Percentiles rank a stretch among this genome's conserved stretches.
phyloP scores from a whole-genome alignment of 2,888 invertebrate genomes.

The Mythimna albipuncta region DNA sequence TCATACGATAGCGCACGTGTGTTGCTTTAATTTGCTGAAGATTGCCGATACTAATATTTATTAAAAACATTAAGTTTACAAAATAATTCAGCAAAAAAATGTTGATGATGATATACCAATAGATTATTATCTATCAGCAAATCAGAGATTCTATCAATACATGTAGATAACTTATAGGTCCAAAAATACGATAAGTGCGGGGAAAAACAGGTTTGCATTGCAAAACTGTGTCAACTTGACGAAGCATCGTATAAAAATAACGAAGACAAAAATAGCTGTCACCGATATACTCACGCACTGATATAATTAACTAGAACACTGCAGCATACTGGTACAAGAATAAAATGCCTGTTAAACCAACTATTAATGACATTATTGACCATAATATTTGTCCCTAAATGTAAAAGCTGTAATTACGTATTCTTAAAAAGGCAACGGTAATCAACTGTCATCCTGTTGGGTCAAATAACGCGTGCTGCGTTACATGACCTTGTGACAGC shows the following conservation, averaged over 20 bases:
- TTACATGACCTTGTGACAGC: constrained; percentile 58
- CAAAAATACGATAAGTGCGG: neutral
- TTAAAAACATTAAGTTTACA: neutral
- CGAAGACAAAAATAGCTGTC: constrained; percentile 5
- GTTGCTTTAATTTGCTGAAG: neutral
- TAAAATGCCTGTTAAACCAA: neutral
- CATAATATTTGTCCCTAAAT: constrained; percentile 2
- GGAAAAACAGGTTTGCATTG: neutral
- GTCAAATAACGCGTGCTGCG: constrained; percentile 39
- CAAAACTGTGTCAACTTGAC: constrained; percentile 17
- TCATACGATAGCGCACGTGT: neutral
- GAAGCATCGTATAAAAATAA: constrained; percentile 23
- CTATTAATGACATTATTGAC: neutral
- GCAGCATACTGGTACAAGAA: neutral
- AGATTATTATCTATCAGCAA: neutral
- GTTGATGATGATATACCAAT: neutral
- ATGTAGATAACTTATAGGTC: neutral
- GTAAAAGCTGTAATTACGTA: constrained; percentile 13
- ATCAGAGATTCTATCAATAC: constrained; percentile 1
- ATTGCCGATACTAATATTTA: constrained; percentile 1
- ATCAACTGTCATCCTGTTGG: constrained; percentile 13
- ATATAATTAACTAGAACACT: neutral
- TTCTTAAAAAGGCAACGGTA: constrained; percentile 21
- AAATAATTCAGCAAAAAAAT: constrained; percentile 1
- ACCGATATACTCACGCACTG: neutral